These are phyloP conservation scores for Propithecus perrieri DNA, from an alignment of 2,797 vertebrate species.

Conservation along the genomic window DNA sequence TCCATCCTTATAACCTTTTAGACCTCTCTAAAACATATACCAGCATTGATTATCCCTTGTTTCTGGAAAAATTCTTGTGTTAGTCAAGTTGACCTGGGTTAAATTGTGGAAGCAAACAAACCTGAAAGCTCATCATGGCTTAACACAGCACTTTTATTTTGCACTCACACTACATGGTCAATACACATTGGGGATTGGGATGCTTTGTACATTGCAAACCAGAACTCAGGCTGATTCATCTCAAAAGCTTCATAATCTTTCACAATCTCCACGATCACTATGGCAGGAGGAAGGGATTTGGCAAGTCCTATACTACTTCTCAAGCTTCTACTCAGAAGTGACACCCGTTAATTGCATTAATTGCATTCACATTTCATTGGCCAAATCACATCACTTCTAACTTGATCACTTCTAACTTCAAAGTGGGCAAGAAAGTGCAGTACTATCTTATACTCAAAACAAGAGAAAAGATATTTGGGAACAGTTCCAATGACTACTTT, in stretches of 20 bases:
- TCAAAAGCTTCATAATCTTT: neutral
- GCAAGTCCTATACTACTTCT: neutral
- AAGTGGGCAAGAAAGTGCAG: neutral
- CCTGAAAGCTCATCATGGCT: neutral
- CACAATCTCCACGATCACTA: neutral
- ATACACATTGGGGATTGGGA: neutral
- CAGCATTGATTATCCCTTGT: neutral
- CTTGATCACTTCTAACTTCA: neutral
- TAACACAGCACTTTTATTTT: neutral
- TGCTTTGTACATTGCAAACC: neutral
- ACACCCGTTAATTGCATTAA: neutral
- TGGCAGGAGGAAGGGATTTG: neutral
- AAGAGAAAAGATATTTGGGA: neutral
- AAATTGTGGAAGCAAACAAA: neutral
- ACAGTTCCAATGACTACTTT: neutral
- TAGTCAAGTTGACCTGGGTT: neutral
- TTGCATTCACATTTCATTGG: neutral
- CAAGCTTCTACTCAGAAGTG: neutral
- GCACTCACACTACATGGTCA: neutral
- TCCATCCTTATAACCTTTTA: neutral
- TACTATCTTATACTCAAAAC: neutral
- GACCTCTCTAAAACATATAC: neutral
- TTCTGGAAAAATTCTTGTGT: neutral
- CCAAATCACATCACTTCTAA: neutral
- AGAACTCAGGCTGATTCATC: neutral